Evolutionary conservation across 2,888 invertebrate genomes (phyloP).

Genomic region (Xanthia togata): DNA sequence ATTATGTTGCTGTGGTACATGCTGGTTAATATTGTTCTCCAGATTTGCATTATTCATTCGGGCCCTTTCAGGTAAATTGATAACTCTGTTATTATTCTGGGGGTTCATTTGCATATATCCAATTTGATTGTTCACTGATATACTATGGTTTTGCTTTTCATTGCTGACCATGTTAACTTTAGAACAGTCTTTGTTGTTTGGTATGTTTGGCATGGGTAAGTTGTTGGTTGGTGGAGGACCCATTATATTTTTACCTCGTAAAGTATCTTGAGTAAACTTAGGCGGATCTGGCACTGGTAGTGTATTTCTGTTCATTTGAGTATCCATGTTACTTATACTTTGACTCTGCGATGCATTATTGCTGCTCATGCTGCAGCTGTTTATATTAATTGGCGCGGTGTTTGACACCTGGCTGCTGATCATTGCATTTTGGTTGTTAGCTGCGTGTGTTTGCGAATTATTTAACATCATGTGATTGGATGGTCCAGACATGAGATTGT

Average conservation of each 20-base stretch:
- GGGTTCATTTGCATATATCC: conserved; percentile 88
- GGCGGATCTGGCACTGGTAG: conserved; percentile 81
- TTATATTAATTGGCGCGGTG: conserved; percentile 85
- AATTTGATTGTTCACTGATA: conserved; percentile 86
- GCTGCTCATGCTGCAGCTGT: conserved; percentile 83
- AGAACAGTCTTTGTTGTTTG: conserved; percentile 82
- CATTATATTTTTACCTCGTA: conserved; percentile 86
- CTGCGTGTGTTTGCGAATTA: conserved; percentile 80
- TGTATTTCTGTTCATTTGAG: conserved; percentile 80
- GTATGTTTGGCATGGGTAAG: conserved; percentile 78
- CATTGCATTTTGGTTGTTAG: conserved; percentile 82
- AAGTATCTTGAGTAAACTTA: conserved; percentile 83
- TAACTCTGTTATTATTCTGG: conserved; percentile 85
- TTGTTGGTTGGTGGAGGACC: conserved; percentile 79
- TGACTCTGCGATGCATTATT: conserved; percentile 81
- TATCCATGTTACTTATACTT: conserved; percentile 80
- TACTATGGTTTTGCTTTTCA: conserved; percentile 85
- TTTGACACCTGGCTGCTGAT: conserved; percentile 78
- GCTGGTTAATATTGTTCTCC: conserved; percentile 83
- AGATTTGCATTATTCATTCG: conserved; percentile 81
- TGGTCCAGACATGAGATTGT: conserved; percentile 80
- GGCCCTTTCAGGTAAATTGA: conserved; percentile 86
- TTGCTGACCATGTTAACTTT: conserved; percentile 83
- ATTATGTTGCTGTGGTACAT: conserved; percentile 86
- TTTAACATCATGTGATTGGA: conserved; percentile 86